These are phyloP conservation scores for Rhorus exstirpatorius DNA, from an alignment of 2,888 invertebrate species.

Conservation along the genomic window DNA sequence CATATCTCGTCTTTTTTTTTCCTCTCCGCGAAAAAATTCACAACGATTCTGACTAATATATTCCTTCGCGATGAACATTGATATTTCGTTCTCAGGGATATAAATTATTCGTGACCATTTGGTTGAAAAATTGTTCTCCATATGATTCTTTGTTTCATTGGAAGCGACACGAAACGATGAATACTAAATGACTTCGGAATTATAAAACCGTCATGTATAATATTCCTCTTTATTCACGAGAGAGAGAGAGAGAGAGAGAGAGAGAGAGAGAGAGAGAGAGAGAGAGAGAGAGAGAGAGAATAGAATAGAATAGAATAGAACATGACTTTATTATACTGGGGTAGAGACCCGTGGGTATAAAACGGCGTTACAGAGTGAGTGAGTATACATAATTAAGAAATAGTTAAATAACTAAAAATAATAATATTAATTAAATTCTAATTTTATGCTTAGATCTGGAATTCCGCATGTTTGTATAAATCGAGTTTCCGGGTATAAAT, in stretches of 20 bases:
- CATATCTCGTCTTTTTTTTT: neutral
- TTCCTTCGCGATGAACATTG: neutral
- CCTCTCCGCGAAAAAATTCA: neutral
- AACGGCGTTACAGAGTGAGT: no score
- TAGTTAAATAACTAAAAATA: no score
- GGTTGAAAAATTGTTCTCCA: neutral
- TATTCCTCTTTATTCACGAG: neutral
- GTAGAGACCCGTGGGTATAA: no score
- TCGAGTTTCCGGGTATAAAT: no score
- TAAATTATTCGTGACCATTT: neutral
- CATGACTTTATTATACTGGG: no score
- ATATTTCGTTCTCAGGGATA: neutral
- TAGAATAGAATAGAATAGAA: no score
- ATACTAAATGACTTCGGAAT: neutral
- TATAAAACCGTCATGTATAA: neutral
- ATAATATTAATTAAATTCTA: no score
- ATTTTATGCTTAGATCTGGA: no score
- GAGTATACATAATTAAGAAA: no score
- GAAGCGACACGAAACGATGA: neutral
- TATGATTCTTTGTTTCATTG: slow-evolving; percentile 3
- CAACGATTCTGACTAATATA: neutral
- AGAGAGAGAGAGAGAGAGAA: no score
- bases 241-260: neutral
- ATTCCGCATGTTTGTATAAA: no score
- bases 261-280: neutral